These are phyloP conservation scores for Periplaneta americana DNA, from an alignment of 1,140 invertebrate species.

Conservation along the genomic window DNA sequence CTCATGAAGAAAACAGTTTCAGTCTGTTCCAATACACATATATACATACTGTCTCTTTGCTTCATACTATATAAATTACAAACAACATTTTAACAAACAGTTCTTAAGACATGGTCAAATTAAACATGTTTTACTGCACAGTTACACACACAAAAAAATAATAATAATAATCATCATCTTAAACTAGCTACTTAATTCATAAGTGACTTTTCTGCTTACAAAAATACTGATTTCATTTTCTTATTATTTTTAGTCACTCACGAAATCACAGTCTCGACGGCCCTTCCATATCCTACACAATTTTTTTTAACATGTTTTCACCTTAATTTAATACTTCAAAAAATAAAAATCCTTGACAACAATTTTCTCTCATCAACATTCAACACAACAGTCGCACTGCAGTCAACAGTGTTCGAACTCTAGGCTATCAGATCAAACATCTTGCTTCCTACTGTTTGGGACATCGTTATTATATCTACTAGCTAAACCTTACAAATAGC, in stretches of 20 bases:
- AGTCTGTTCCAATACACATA: neutral
- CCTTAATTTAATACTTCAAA: neutral
- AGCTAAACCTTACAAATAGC: neutral
- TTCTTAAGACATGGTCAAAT: neutral
- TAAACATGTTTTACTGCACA: neutral
- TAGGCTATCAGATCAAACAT: neutral
- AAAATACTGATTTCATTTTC: conserved; percentile 15
- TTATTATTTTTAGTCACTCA: conserved; percentile 15
- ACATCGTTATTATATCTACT: neutral
- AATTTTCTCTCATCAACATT: neutral
- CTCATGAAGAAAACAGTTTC: neutral
- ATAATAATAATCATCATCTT: conserved; percentile 7
- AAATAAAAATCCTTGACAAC: neutral
- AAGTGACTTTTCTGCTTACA: conserved; percentile 15
- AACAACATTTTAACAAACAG: neutral
- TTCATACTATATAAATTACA: neutral
- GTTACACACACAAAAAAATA: too few relatives aligned
- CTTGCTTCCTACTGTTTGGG: neutral
- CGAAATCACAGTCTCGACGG: conserved; percentile 14
- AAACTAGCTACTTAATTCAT: conserved; percentile 13
- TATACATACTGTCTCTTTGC: neutral
- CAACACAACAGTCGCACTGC: neutral
- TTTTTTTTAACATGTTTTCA: neutral
- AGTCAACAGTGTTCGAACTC: neutral
- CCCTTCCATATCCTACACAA: conserved; percentile 5